Conservation (phyloP, 2,888 invertebrate species). For the Apomyelois bistriatella region DNA sequence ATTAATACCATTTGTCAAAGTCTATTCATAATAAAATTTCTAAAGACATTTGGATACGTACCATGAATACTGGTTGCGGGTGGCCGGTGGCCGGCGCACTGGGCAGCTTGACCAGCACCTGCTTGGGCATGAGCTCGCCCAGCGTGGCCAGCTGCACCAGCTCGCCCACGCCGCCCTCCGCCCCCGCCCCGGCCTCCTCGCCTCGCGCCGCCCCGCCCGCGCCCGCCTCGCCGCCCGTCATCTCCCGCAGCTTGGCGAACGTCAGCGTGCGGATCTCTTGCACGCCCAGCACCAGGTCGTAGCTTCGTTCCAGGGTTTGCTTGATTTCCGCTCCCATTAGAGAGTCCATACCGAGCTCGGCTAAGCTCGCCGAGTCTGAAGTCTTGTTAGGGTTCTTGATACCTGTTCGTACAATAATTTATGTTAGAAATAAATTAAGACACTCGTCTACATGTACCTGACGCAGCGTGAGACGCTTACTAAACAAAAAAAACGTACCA, state of each 20-base stretch:
- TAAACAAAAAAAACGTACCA: too few species aligned
- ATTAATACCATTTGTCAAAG: not conserved
- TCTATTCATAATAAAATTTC: not conserved
- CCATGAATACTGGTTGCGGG: conserved; percentile 27
- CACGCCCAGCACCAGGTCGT: conserved; percentile 93
- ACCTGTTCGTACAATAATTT: conserved; percentile 61
- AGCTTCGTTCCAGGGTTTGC: conserved; percentile 95
- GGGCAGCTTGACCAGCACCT: conserved; percentile 84
- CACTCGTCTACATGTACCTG: too few species aligned
- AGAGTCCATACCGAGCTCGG: conserved; percentile 98
- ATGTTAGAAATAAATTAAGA: too few species aligned
- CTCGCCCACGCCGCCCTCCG: conserved; percentile 47
- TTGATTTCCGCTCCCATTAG: conserved; percentile 99
- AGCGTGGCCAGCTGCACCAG: conserved; percentile 65
- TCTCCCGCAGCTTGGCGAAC: conserved; percentile 85
- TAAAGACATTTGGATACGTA: conserved; percentile 37
- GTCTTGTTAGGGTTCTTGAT: conserved; percentile 92
- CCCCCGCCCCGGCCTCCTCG: conserved; percentile 41
- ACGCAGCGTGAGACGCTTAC: too few species aligned
- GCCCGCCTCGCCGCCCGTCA: conserved; percentile 53
- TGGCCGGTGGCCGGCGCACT: conserved; percentile 55
- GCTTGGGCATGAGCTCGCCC: conserved; percentile 86
- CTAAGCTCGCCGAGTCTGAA: conserved; percentile 86
- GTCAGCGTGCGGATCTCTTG: conserved; percentile 94
- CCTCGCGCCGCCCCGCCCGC: conserved; percentile 24